A percentile compares a stretch with the other conserved stretches of the same genome.
These are phyloP conservation scores for Notolabrus celidotus DNA, from an alignment of 2,797 vertebrate species.

Conservation along the genomic window DNA sequence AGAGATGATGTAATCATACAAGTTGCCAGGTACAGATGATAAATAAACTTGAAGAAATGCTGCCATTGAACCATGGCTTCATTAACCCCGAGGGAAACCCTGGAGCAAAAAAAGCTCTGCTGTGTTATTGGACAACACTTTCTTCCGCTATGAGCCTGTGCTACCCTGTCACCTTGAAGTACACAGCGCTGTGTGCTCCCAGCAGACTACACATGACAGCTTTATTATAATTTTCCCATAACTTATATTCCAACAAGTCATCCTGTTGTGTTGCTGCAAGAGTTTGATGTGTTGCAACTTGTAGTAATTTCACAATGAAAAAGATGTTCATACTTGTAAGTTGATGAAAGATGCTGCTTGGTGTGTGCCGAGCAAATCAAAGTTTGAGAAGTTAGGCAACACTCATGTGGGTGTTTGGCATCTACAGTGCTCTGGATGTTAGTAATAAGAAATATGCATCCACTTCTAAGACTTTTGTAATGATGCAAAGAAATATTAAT, in stretches of 20 bases:
- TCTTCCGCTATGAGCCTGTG: slow-evolving; percentile 1
- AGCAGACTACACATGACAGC: slow-evolving; percentile 1
- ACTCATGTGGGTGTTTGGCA: too few relatives aligned
- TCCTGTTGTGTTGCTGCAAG: not conserved
- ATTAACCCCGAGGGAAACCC: not conserved
- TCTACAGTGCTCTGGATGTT: too few relatives aligned
- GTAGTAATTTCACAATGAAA: not conserved
- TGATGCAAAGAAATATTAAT: too few relatives aligned
- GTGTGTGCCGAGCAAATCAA: not conserved
- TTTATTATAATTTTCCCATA: slow-evolving; percentile 13
- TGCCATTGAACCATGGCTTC: not conserved
- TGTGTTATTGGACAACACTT: not conserved
- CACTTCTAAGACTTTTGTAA: too few relatives aligned
- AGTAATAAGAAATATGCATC: too few relatives aligned
- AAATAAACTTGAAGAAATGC: not conserved
- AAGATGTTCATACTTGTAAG: not conserved
- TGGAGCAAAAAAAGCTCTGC: not conserved
- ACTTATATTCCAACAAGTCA: not conserved
- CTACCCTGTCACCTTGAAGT: slow-evolving; percentile 18
- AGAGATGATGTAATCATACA: not conserved
- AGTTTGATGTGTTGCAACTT: not conserved
- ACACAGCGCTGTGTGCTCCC: not conserved
- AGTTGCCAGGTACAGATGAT: not conserved
- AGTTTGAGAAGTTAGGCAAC: not conserved
- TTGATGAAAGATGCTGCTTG: not conserved